phyloP scores from a whole-genome alignment of 2,888 invertebrate species.

The Brachypalpus laphriformis region DNA sequence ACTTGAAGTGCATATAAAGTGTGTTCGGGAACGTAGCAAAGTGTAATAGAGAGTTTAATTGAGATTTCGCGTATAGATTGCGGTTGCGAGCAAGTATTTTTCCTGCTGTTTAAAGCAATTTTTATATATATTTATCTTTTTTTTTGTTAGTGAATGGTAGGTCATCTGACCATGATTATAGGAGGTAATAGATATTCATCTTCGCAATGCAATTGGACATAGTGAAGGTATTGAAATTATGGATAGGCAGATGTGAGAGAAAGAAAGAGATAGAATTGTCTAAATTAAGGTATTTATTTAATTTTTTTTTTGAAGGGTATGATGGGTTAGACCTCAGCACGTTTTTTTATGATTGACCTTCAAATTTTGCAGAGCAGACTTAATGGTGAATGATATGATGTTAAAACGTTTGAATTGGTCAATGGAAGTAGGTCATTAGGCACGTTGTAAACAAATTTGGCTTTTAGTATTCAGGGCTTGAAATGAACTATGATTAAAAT shows the following conservation, averaged over 20 bases:
- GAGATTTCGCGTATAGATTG: constrained; percentile 59
- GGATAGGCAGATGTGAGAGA: neutral
- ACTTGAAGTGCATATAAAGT: constrained; percentile 70
- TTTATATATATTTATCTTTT: neutral
- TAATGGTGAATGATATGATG: neutral
- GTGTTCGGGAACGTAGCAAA: constrained; percentile 33
- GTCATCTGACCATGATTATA: constrained; percentile 49
- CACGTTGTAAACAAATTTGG: neutral
- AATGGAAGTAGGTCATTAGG: constrained; percentile 31
- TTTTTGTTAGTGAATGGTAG: constrained; percentile 25
- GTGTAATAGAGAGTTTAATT: constrained; percentile 61
- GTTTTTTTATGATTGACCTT: constrained; percentile 37
- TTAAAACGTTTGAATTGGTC: neutral
- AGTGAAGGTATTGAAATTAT: neutral
- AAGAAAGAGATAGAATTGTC: neutral
- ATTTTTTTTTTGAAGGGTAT: constrained; percentile 2
- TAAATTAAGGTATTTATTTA: neutral
- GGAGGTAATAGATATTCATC: constrained; percentile 56
- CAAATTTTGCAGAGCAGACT: constrained; percentile 11
- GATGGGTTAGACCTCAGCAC: neutral
- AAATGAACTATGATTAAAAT: neutral
- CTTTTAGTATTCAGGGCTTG: neutral
- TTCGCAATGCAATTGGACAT: constrained; percentile 24
- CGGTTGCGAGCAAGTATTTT: constrained; percentile 23
- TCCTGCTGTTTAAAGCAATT: neutral